Evolutionary conservation across 1,140 invertebrate genomes (phyloP), one percentile per base, ranked within the genome.

Genomic region (Trichonephila clavipes): DNA sequence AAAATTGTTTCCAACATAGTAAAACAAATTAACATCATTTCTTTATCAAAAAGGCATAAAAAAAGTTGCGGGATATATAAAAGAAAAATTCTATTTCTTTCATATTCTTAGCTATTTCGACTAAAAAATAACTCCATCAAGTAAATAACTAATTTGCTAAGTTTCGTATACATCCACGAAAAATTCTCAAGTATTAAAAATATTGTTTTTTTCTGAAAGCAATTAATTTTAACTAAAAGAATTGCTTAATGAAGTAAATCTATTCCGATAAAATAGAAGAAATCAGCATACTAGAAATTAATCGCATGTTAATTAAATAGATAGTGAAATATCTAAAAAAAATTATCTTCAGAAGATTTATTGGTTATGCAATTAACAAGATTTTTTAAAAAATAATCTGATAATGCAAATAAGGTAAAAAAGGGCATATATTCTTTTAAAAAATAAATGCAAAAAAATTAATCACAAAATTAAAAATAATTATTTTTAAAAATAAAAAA

Each of bases 311-410:
- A 44, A 44, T 44, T 34, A 44, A 82, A 40, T n/a, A 59, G 24
- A 12, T 18, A 85, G 28, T 24, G 19, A 58, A n/a, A n/a, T n/a
- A n/a, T 83, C 18, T 51, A 0, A 59, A 83, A 51, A 59, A 85
- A 51, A 58, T n/a, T 16, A 85, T 24, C 21, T 59, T 44, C n/a
- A 59, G 82, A 85, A 59, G 82, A 85, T 58, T 58, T 58, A 85
- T 85, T 85, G 58, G 44, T 58, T 85, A 51, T 59, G 82, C 24
- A 85, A 51, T 58, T 85, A 85, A 58, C 44, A 85, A 85, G 14
- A 24, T 58, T 59, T 85, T 58, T 16, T 51, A 77, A 16, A 77
- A 85, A 24, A 59, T 85, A 85, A 24, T 59, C 58, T 7, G 14
- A 10, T 85, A 77, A 28, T 16, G 6, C 28, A 77, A 5, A 40